Base-by-base conservation (phyloP, 2,888 invertebrate species). In the Polydesmus complanatus region DNA sequence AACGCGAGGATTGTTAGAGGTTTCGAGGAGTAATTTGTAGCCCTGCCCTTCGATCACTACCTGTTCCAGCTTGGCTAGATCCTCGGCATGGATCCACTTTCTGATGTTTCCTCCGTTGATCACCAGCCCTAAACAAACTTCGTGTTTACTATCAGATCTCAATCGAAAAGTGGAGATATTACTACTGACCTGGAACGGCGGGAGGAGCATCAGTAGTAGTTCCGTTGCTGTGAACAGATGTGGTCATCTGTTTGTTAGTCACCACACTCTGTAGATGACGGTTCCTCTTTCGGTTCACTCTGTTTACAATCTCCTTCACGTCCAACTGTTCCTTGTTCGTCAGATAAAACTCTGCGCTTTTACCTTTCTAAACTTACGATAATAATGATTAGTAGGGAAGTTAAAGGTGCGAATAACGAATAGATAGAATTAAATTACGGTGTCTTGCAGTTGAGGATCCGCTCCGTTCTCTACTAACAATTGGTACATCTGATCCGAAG, bases 1-100 rank as follows among this genome's bases (percentile, higher is more conserved):
- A 59, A 93, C 88, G 62, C 84, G 81, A 1, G 84, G 81, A 76
- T 90, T 88, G 70, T 84, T 88, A 73, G 88, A 88, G 37, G 88
- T 87, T 72, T 92, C 89, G 68, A 84, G 84, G 63, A 87, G 78
- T 55, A 93, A 79, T 66, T 87, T 82, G 62, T 85, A 80, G 1
- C 93, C 94, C 70, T 92, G 88, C 0, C 94, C 93, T 69, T 88
- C 88, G 87, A 92, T 88, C 58, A 93, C 80, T 2, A 92, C 87
- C 70, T 86, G 85, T 75, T 92, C 90, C 68, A 93, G 77, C 67
- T 87, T 85, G 57, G 82, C 82, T 73, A 93, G 81, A 74, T 93
- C 90, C 73, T 88, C 83, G 74, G 93, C 92, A 74, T 93, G 90
- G 69, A 93, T 90, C 94, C 94, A 95, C 78, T 93, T 93, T 67